Base-by-base conservation (phyloP, 2,113 vertebrate species). In the Eurystomus gularis region DNA sequence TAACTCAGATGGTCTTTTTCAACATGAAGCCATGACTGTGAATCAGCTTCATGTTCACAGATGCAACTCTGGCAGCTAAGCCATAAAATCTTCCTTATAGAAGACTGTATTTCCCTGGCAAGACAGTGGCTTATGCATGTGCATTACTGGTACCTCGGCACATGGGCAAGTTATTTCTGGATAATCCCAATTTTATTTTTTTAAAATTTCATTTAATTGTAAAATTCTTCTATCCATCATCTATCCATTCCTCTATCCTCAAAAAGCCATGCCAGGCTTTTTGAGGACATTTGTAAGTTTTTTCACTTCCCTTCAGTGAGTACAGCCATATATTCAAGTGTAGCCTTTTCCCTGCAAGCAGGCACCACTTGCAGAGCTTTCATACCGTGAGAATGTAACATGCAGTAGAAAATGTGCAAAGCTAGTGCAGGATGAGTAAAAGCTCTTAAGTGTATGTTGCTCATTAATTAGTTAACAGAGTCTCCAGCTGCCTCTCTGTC, bases 401-500 rank as follows among this genome's bases (percentile, higher is more conserved):
- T 31, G 77, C 65, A 88, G 81, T 48, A 65, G 86, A 68, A 95
- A 92, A 96, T 80, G 91, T 84, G 83, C 91, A 96, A 79, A 89
- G 88, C 90, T 57, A 65, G 80, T 84, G 77, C 48, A 92, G 65
- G 90, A 91, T 66, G 65, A 94, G 90, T 78, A 94, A 94, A 96
- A 97, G 93, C 95, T 95, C 91, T 96, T 88, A 93, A 96, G 77
- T 88, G 72, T 93, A 48, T 92, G 96, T 82, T 94, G 90, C 90
- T 96, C 95, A 96, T 96, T 95, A 97, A 97, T 94, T 97, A 97
- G 94, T 96, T 86, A 96, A 90, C 93, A 97, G 76, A 97, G 79
- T 96, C 92, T 92, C 93, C 96, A 96, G 92, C 96, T 96, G 94
- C 90, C 68, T 96, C 65, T 96, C 95, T n/a, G n/a, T 90, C 86